Percentiles rank a stretch among this genome's conserved stretches.
Evolutionary conservation across 1,140 invertebrate genomes (phyloP).

Genomic region (Oppia nitens): DNA sequence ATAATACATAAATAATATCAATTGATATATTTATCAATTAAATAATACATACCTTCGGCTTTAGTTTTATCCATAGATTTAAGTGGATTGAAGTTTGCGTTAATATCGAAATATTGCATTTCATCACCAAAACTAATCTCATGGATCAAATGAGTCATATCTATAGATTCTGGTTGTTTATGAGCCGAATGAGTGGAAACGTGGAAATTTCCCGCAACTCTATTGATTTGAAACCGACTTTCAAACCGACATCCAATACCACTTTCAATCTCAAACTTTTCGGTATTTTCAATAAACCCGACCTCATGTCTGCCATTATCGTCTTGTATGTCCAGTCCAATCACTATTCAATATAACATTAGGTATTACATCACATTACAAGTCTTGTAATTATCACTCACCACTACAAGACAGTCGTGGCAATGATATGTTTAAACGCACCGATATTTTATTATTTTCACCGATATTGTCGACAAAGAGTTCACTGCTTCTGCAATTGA

Average conservation of each 20-base stretch:
- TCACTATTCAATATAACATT: constrained; percentile 29
- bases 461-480: constrained; percentile 37
- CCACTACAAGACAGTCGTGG: constrained; percentile 36
- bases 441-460: constrained; percentile 35
- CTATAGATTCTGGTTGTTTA: constrained; percentile 34
- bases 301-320: constrained; percentile 46
- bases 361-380: too few relatives aligned
- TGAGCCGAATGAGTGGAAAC: constrained; percentile 41
- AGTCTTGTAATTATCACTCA: constrained; percentile 25
- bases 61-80: constrained; percentile 13
- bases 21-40: background rate
- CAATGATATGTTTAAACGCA: constrained; percentile 37
- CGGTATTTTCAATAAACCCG: constrained; percentile 40
- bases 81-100: constrained; percentile 20
- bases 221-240: constrained; percentile 13
- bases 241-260: constrained; percentile 39
- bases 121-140: constrained; percentile 37
- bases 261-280: constrained; percentile 32
- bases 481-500: constrained; percentile 34
- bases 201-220: constrained; percentile 46
- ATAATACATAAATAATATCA: constrained; percentile 20
- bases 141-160: constrained; percentile 41
- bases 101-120: constrained; percentile 21
- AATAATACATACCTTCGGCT: constrained; percentile 11
- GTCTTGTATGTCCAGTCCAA: constrained; percentile 45